A percentile compares a stretch with the other conserved stretches of the same genome.
Conservation (phyloP, 1,140 invertebrate genomes). For the Whitmania pigra region DNA sequence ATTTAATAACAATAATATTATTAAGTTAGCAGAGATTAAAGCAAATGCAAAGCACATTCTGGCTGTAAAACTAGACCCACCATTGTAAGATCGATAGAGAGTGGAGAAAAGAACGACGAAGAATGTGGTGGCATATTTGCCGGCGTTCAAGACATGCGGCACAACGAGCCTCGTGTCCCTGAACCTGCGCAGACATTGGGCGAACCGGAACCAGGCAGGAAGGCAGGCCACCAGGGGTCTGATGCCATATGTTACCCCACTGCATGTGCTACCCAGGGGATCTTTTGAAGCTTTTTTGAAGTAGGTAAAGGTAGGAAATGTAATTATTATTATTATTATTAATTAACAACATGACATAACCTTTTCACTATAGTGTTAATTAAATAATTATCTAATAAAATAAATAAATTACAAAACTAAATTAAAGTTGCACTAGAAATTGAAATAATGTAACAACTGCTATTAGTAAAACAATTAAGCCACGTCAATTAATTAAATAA, state of each 20-base stretch:
- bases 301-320: too few species aligned
- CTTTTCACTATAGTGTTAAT: too few species aligned
- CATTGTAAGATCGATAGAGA: constrained; percentile 54
- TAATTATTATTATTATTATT: too few species aligned
- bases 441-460: too few species aligned
- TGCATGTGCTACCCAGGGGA: constrained; percentile 6
- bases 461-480: too few species aligned
- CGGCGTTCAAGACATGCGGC: constrained; percentile 90
- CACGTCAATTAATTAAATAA: too few species aligned
- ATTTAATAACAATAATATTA: too few species aligned
- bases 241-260: constrained; percentile 33
- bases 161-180: constrained; percentile 60
- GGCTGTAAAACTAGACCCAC: constrained; percentile 41
- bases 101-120: constrained; percentile 78
- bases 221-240: constrained; percentile 66
- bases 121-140: constrained; percentile 95
- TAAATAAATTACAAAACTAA: too few species aligned
- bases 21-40: too few species aligned
- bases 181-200: constrained; percentile 90
- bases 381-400: too few species aligned
- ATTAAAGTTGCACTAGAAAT: too few species aligned
- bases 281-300: neutral
- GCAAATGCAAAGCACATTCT: neutral
- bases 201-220: constrained; percentile 90
- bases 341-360: too few species aligned